Conservation (phyloP, 1,140 invertebrate genomes). For the Drosophila erecta region DNA sequence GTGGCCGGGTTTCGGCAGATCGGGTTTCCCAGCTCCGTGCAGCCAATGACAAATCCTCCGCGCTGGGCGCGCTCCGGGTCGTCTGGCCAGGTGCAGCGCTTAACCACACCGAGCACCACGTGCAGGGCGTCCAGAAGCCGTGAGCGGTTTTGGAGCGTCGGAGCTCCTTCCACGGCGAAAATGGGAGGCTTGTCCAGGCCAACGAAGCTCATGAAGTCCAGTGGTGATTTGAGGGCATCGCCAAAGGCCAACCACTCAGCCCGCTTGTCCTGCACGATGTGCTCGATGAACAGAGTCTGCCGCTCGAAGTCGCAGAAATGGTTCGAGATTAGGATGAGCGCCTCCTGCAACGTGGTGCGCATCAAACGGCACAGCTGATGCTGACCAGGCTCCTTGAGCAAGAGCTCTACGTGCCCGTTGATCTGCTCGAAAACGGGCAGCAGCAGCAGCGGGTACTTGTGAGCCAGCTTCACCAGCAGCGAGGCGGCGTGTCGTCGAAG, state of each 20-base stretch:
- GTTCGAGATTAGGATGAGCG: conserved; percentile 93
- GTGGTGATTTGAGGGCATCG: conserved; percentile 87
- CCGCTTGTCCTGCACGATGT: conserved; percentile 89
- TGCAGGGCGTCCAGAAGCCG: conserved; percentile 89
- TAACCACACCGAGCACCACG: conserved; percentile 92
- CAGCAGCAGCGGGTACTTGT: conserved; percentile 92
- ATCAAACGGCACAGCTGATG: conserved; percentile 92
- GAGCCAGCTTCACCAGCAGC: conserved; percentile 94
- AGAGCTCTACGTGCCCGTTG: conserved; percentile 89
- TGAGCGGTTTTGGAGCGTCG: conserved; percentile 84
- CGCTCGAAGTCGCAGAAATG: conserved; percentile 95
- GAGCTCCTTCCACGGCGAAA: conserved; percentile 82
- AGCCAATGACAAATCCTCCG: conserved; percentile 92
- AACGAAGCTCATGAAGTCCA: conserved; percentile 91
- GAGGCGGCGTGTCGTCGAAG: conserved; percentile 94
- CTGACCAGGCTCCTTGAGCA: conserved; percentile 86
- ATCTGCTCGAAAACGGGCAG: conserved; percentile 95
- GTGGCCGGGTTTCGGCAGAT: conserved; percentile 94
- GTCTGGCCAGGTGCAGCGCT: conserved; percentile 93
- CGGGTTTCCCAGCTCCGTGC: conserved; percentile 90
- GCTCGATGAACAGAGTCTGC: conserved; percentile 92
- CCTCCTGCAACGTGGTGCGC: conserved; percentile 92
- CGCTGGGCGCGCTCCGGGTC: conserved; percentile 91
- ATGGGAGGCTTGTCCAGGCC: conserved; percentile 90
- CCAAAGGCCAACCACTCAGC: conserved; percentile 88